phyloP scores from a whole-genome alignment of 1,140 invertebrate genomes.

The Lucilia cuprina region DNA sequence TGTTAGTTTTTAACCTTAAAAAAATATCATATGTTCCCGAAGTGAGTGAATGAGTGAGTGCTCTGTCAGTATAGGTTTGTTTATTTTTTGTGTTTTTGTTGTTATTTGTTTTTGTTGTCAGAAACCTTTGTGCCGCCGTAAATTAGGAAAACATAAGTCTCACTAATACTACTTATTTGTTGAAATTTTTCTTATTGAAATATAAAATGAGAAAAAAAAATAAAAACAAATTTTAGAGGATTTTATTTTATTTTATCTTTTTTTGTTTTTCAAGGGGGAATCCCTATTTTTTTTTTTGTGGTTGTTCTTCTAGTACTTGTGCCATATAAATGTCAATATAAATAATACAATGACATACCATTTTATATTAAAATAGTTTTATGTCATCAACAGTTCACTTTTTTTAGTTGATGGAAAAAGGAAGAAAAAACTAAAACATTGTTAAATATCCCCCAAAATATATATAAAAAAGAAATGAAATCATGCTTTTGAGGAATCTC shows the following conservation, averaged over 20 bases:
- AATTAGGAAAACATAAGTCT: conserved; percentile 15
- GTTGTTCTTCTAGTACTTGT: not conserved
- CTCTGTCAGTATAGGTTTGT: not conserved
- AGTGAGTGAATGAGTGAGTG: no score
- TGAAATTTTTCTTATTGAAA: not conserved
- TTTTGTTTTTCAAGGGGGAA: not conserved
- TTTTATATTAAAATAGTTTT: conserved; percentile 20
- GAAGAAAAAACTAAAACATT: not conserved
- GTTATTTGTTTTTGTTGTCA: not conserved
- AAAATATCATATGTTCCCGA: not conserved
- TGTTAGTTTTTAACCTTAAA: not conserved
- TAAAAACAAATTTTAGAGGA: not conserved
- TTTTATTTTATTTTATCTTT: not conserved
- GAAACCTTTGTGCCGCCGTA: not conserved
- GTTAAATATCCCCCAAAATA: not conserved
- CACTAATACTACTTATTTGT: conserved; percentile 6
- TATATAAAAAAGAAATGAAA: not conserved
- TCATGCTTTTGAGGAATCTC: not conserved
- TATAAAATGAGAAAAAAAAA: not conserved
- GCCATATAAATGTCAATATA: not conserved
- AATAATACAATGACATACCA: not conserved
- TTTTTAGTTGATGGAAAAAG: not conserved
- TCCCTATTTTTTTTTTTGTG: not conserved
- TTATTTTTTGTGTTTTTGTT: not conserved
- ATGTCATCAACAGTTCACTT: conserved; percentile 10